phyloP scores from a whole-genome alignment of 35 echinoderm and acorn worm species.

The Ptychodera flava region DNA sequence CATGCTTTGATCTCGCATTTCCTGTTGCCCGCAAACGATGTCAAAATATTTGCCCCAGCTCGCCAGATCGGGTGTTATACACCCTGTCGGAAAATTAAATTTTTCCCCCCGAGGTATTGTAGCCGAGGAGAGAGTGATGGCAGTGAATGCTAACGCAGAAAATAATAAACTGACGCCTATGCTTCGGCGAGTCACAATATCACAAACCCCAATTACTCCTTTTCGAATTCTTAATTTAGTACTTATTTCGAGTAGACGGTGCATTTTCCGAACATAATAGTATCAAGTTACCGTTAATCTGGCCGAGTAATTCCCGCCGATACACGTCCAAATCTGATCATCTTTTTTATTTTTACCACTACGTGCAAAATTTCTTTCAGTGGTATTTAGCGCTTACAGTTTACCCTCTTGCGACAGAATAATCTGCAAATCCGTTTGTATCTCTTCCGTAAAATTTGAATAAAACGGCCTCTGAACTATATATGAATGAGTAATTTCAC shows the following conservation, averaged over 20 bases:
- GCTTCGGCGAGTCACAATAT: neutral
- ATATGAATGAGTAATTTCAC: too few species aligned
- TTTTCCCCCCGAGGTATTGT: neutral
- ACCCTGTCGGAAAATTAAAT: neutral
- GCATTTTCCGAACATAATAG: neutral
- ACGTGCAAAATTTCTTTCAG: too few species aligned
- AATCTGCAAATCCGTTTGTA: too few species aligned
- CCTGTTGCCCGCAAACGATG: neutral
- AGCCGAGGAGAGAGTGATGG: neutral
- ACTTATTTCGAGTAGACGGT: neutral
- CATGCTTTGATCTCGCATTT: neutral
- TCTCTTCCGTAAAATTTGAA: too few species aligned
- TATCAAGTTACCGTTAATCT: neutral
- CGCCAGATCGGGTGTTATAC: neutral
- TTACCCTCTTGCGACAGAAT: too few species aligned
- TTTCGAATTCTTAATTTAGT: neutral
- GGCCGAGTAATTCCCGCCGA: neutral
- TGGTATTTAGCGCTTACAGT: too few species aligned
- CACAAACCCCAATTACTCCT: neutral
- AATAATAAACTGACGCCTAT: neutral
- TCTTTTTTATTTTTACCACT: neutral
- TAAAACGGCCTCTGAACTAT: too few species aligned
- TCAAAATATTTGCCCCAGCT: neutral
- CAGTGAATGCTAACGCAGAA: neutral
- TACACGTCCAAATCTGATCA: neutral